Conservation (phyloP, 2,888 invertebrate species). For the Sarcophaga variegata region DNA sequence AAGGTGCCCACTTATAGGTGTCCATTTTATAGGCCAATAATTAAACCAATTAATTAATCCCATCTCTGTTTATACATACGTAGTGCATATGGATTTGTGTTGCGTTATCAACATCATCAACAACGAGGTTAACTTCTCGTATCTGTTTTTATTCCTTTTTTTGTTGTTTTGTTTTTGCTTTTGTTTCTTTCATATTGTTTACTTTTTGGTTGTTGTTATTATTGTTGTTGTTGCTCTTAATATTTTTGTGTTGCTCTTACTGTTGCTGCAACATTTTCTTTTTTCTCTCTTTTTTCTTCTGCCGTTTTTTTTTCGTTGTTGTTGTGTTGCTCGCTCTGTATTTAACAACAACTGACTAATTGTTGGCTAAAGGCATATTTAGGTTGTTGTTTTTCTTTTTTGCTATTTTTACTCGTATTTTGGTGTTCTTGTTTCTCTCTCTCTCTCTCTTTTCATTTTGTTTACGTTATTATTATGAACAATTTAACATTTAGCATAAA, state of each 20-base stretch:
- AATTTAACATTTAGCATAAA: slow-evolving; percentile 61
- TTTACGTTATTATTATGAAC: slow-evolving; percentile 56
- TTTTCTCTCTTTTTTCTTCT: background rate
- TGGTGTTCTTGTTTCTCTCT: background rate
- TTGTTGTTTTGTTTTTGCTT: too few relatives aligned
- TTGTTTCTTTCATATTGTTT: background rate
- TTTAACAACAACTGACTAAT: slow-evolving; percentile 65
- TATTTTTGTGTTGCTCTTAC: background rate
- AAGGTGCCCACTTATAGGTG: accelerated
- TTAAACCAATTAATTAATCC: background rate
- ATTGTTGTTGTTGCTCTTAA: background rate
- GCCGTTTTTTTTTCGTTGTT: slow-evolving; percentile 38
- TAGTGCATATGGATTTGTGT: slow-evolving; percentile 14
- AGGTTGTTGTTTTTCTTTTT: slow-evolving; percentile 39
- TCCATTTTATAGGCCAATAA: too few relatives aligned
- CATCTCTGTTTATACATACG: slow-evolving; percentile 3
- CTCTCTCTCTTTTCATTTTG: slow-evolving; percentile 8
- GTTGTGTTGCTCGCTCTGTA: slow-evolving; percentile 34
- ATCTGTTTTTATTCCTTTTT: too few relatives aligned
- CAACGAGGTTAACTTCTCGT: slow-evolving; percentile 47
- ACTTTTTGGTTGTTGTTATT: slow-evolving; percentile 10
- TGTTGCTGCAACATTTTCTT: slow-evolving; percentile 18
- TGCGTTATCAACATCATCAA: slow-evolving; percentile 36
- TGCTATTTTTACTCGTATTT: background rate
- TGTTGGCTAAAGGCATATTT: slow-evolving; percentile 61